Conservation (phyloP, 2,113 vertebrate genomes). For the Leptobrachium leishanense region DNA sequence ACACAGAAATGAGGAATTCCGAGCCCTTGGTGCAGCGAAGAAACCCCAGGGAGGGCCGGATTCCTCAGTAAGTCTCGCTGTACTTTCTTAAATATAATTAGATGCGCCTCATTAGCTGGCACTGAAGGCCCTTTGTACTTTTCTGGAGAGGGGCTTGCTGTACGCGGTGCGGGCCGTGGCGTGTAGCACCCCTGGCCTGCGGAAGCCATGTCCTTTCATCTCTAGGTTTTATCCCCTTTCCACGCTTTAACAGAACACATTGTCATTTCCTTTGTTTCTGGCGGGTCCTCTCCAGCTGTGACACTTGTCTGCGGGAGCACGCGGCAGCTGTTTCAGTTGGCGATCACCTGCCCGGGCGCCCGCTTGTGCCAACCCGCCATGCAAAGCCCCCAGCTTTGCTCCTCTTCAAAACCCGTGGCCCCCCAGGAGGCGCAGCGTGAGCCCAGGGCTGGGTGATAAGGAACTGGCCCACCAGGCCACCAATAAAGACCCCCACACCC, state of each 20-base stretch:
- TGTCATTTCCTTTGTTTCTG: constrained; percentile 60
- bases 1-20: constrained; percentile 54
- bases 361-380: neutral
- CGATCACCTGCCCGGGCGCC: constrained; percentile 26
- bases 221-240: constrained; percentile 49
- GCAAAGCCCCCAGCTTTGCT: neutral
- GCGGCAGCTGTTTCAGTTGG: constrained; percentile 39
- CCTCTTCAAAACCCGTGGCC: too few species aligned
- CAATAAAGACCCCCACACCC: too few species aligned
- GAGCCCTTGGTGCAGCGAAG: constrained; percentile 62
- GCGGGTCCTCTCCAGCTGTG: constrained; percentile 52
- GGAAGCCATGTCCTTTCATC: constrained; percentile 48
- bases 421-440: too few species aligned
- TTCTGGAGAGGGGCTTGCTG: constrained; percentile 63
- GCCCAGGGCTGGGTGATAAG: too few species aligned
- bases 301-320: constrained; percentile 33
- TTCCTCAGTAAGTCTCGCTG: constrained; percentile 65
- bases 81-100: constrained; percentile 75
- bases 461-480: too few species aligned
- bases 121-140: constrained; percentile 72
- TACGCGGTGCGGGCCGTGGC: constrained; percentile 51
- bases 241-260: constrained; percentile 51
- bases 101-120: constrained; percentile 73
- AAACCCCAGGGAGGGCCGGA: constrained; percentile 53
- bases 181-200: constrained; percentile 53